Evolutionary conservation across 64 coral and sea anemone genomes (phyloP).

Genomic region (Acropora tenuis): DNA sequence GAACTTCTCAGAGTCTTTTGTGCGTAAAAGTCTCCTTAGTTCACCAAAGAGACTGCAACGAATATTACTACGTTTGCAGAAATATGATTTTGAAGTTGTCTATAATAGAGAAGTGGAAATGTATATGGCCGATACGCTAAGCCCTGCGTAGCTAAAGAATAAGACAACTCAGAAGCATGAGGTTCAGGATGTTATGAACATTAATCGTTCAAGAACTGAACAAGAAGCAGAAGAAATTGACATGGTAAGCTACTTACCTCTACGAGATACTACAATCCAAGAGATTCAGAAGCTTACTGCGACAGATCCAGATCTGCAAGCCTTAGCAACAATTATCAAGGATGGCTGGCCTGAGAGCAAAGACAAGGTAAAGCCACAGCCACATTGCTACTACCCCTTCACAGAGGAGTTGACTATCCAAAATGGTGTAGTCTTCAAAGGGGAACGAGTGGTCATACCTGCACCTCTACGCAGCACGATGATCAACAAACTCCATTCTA

Average conservation of each 20-base stretch:
- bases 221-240: slow-evolving; percentile 18
- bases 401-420: slow-evolving; percentile 48
- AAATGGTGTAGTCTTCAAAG: slow-evolving; percentile 47
- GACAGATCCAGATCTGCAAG: neutral
- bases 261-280: neutral
- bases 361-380: neutral
- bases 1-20: slow-evolving; percentile 29
- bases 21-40: slow-evolving; percentile 48
- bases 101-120: slow-evolving; percentile 16
- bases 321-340: slow-evolving; percentile 33
- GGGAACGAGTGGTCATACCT: slow-evolving; percentile 28
- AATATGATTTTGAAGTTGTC: neutral
- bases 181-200: too few relatives aligned
- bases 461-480: neutral
- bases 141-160: slow-evolving; percentile 16
- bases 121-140: slow-evolving; percentile 30
- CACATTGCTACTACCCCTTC: slow-evolving; percentile 30
- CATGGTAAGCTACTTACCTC: neutral
- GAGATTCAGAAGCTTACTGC: slow-evolving; percentile 21
- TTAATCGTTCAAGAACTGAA: too few relatives aligned
- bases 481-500: slow-evolving; percentile 46
- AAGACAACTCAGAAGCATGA: neutral
- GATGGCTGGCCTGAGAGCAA: slow-evolving; percentile 59
- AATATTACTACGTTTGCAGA: slow-evolving; percentile 45
- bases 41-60: slow-evolving; percentile 52